phyloP scores from a whole-genome alignment of 2,888 invertebrate species.

The Plagodis pulveraria region DNA sequence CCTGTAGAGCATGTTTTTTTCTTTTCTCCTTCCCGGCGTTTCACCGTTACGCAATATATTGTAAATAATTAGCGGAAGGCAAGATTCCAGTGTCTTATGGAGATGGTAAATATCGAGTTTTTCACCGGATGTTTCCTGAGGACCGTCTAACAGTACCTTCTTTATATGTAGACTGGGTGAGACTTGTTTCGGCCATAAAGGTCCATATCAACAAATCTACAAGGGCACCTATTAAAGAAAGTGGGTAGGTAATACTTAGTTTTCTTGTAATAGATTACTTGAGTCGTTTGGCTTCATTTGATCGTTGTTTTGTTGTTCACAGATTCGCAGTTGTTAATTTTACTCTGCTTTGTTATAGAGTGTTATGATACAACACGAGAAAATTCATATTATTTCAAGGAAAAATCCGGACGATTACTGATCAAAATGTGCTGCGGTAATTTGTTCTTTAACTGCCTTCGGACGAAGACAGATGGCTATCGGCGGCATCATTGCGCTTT shows the following conservation, averaged over 20 bases:
- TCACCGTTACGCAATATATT: conserved; percentile 85
- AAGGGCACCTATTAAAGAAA: conserved; percentile 40
- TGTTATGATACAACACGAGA: neutral
- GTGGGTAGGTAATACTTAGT: conserved; percentile 28
- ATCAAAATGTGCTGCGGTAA: conserved; percentile 39
- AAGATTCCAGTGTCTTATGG: conserved; percentile 84
- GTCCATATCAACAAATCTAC: conserved; percentile 35
- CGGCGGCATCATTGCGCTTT: conserved; percentile 56
- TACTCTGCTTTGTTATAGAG: conserved; percentile 1
- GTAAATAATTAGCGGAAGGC: conserved; percentile 85
- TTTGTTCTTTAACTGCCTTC: conserved; percentile 29
- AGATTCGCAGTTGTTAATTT: conserved; percentile 1
- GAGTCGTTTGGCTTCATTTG: conserved; percentile 16
- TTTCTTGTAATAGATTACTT: conserved; percentile 21
- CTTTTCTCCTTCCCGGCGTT: conserved; percentile 81
- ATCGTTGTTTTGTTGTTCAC: conserved; percentile 10
- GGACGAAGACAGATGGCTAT: conserved; percentile 57
- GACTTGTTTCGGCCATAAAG: conserved; percentile 41
- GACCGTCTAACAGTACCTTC: conserved; percentile 64
- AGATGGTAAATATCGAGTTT: conserved; percentile 76
- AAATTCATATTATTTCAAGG: neutral
- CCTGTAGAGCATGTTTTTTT: conserved; percentile 78
- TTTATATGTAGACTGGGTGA: conserved; percentile 51
- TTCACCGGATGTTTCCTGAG: conserved; percentile 72
- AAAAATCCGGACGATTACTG: conserved; percentile 39